These are phyloP conservation scores for Dendrolimus punctatus DNA, from an alignment of 1,140 invertebrate genomes.

Conservation along the genomic window DNA sequence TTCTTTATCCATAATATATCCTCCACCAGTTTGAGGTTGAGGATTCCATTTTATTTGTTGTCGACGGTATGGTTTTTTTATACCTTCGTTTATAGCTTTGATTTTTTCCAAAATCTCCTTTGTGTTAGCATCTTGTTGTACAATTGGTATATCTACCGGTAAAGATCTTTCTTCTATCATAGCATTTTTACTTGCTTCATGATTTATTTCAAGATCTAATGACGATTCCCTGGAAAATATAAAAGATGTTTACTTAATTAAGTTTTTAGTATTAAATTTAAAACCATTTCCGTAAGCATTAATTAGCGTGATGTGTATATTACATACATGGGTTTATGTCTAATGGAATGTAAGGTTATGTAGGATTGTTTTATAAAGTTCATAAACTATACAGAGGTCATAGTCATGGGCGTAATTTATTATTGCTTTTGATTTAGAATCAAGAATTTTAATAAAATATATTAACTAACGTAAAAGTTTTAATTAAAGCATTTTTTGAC, in stretches of 20 bases:
- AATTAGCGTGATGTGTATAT: slow-evolving; percentile 9
- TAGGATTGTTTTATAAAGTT: no score
- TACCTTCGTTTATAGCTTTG: slow-evolving; percentile 42
- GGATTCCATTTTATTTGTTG: slow-evolving; percentile 29
- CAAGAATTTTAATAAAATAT: no score
- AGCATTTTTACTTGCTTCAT: no score
- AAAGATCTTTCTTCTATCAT: slow-evolving; percentile 31
- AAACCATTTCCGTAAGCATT: slow-evolving; percentile 11
- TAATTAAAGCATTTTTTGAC: no score
- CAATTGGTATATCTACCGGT: slow-evolving; percentile 19
- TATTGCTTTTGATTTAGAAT: no score
- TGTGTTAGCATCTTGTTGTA: slow-evolving; percentile 22
- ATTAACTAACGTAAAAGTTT: no score
- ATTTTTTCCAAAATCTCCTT: slow-evolving; percentile 57
- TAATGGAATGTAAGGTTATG: no score
- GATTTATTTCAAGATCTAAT: no score
- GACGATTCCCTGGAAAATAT: no score
- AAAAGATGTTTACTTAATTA: no score
- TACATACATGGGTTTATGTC: slow-evolving; percentile 5
- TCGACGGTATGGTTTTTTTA: slow-evolving; percentile 34
- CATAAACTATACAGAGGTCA: no score
- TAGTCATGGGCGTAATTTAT: no score
- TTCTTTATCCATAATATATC: slow-evolving; percentile 36
- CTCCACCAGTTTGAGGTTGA: slow-evolving; percentile 21
- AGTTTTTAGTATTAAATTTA: background rate